Evolutionary conservation across 2,113 vertebrate species (phyloP), one percentile per base, ranked within the genome.

Genomic region (Malurus melanocephalus): DNA sequence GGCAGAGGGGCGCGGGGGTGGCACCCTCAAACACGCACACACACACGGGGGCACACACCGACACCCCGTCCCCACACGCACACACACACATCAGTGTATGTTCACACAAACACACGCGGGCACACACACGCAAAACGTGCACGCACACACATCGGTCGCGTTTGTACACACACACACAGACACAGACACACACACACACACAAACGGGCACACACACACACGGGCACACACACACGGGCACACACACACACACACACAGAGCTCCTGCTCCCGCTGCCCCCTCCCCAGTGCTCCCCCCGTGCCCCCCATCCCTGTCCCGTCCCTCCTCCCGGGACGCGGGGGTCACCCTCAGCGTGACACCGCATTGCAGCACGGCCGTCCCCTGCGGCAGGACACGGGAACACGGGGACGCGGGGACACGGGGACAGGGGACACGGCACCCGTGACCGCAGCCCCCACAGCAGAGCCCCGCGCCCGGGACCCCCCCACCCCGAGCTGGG

Each of bases 341-440:
- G 32, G 35, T 69, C 80, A 78, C 45, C 21, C 27, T 32, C 40
- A 23, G 78, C 32, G 61, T 24, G 24, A 35, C 9, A 21, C 95
- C 24, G 95, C 94, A 95, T 49, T 94, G 94, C 94, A 84, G 91
- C 85, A 72, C 21, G 9, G 43, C 35, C 55, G 89, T 75, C 92
- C 94, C 93, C 92, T 91, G 89, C 32, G 12, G 92, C 69, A 65
- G 87, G 87, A 51, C 72, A 19, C 48, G 56, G 89, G 76, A 48
- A 92, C 64, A n/a, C 43, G 11, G 26, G 49, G 16, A 79, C 69
- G 16, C 33, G 48, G 81, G 68, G 65, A 91, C 62, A 20, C 51
- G 8, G 40, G 27, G 42, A 84, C 61, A 45, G 26, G 28, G 40
- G 27, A 65, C 82, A 46, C 1, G 43, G 13, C 60, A 68, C 60